Evolutionary conservation across 2,113 vertebrate genomes (phyloP).

Genomic region (Phyllostomus hastatus): DNA sequence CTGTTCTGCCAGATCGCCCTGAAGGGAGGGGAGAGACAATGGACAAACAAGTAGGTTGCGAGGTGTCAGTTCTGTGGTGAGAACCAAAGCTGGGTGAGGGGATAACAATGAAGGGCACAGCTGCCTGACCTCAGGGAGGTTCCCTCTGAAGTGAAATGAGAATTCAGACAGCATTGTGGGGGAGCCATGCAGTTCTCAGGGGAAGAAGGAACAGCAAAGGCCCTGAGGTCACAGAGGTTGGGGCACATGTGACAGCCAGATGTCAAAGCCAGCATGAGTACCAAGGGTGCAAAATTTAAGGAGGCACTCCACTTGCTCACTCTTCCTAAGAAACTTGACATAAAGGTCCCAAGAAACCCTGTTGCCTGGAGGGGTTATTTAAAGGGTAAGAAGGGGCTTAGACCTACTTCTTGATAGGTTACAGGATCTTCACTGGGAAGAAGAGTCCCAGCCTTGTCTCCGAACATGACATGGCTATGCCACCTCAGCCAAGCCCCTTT

Average conservation of each 20-base stretch:
- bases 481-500: background rate
- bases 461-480: background rate
- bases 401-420: background rate
- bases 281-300: background rate
- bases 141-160: background rate
- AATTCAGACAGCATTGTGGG: background rate
- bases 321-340: background rate
- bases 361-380: background rate
- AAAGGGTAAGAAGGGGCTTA: background rate
- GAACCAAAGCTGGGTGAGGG: background rate
- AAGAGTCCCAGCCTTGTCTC: background rate
- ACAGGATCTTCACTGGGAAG: background rate
- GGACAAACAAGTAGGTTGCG: too few relatives aligned
- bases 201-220: background rate
- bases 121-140: background rate
- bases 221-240: accelerated
- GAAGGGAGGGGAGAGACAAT: background rate
- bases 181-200: background rate
- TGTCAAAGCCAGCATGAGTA: background rate
- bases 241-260: background rate
- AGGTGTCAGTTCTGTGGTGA: background rate
- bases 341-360: background rate
- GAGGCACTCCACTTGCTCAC: background rate
- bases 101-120: background rate
- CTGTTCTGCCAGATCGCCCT: too few relatives aligned